Evolutionary conservation across 2,113 vertebrate genomes (phyloP).

Genomic region (Gobio gobio): DNA sequence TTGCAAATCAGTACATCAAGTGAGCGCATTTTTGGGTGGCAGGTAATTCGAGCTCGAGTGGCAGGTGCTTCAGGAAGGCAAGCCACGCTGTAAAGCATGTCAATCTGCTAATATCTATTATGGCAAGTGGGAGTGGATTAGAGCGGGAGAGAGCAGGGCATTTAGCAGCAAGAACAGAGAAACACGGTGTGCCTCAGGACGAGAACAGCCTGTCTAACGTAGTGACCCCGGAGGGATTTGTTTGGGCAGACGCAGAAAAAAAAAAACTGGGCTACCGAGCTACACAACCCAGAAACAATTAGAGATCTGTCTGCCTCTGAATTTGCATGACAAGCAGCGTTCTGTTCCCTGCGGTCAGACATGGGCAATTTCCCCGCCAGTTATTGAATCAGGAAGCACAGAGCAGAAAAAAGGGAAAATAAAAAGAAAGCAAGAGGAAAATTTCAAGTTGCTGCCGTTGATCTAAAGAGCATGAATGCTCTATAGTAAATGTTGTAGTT

Average conservation of each 20-base stretch:
- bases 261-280: slow-evolving; percentile 37
- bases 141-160: slow-evolving; percentile 43
- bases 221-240: slow-evolving; percentile 43
- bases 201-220: slow-evolving; percentile 39
- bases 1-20: slow-evolving; percentile 42
- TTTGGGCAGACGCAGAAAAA: slow-evolving; percentile 26
- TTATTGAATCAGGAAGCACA: slow-evolving; percentile 44
- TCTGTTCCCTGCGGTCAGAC: slow-evolving; percentile 39
- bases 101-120: slow-evolving; percentile 54
- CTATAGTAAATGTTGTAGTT: slow-evolving; percentile 7
- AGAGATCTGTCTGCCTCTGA: slow-evolving; percentile 50
- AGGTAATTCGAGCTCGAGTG: slow-evolving; percentile 55
- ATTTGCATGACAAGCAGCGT: slow-evolving; percentile 58
- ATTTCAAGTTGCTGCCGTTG: background rate
- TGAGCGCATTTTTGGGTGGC: slow-evolving; percentile 33
- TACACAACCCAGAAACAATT: slow-evolving; percentile 52
- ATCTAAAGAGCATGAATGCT: slow-evolving; percentile 12
- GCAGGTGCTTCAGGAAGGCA: slow-evolving; percentile 52
- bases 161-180: slow-evolving; percentile 37
- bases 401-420: slow-evolving; percentile 7
- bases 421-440: background rate
- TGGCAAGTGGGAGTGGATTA: slow-evolving; percentile 36
- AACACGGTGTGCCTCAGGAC: slow-evolving; percentile 40
- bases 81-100: slow-evolving; percentile 50
- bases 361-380: slow-evolving; percentile 37